phyloP scores from a whole-genome alignment of 2,888 invertebrate species.

The Mesorhabditis spiculigera region DNA sequence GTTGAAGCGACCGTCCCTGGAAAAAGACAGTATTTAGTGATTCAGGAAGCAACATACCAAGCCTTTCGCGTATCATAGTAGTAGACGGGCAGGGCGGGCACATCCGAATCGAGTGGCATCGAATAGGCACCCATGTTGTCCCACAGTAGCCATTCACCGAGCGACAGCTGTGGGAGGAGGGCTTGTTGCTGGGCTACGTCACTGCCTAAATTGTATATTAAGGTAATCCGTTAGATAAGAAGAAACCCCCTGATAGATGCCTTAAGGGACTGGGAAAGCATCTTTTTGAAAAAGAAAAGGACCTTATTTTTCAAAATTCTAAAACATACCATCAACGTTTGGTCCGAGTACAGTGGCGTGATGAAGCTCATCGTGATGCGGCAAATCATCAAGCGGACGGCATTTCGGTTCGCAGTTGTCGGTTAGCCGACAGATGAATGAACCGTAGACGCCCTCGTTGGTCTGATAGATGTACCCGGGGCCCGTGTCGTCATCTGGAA shows the following conservation, averaged over 20 bases:
- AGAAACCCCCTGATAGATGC: no score
- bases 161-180: slow-evolving; percentile 36
- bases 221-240: no score
- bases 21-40: neutral
- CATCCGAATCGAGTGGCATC: slow-evolving; percentile 84
- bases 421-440: slow-evolving; percentile 66
- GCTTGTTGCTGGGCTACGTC: slow-evolving; percentile 40
- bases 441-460: slow-evolving; percentile 68
- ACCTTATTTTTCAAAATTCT: neutral
- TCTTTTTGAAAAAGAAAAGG: neutral
- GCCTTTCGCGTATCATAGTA: slow-evolving; percentile 38
- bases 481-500: slow-evolving; percentile 35
- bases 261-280: neutral
- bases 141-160: slow-evolving; percentile 72
- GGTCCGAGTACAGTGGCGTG: neutral
- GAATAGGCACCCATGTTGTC: slow-evolving; percentile 97
- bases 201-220: neutral
- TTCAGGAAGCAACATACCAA: slow-evolving; percentile 21
- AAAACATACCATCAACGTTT: neutral
- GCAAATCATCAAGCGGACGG: slow-evolving; percentile 28
- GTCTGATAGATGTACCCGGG: slow-evolving; percentile 48
- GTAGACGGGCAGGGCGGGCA: slow-evolving; percentile 70
- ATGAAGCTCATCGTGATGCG: neutral
- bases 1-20: neutral
- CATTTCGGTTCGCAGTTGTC: slow-evolving; percentile 40